These are phyloP conservation scores for Umimayanthus kanabou DNA, from an alignment of 92 coral and sea anemone genomes.

Conservation along the genomic window DNA sequence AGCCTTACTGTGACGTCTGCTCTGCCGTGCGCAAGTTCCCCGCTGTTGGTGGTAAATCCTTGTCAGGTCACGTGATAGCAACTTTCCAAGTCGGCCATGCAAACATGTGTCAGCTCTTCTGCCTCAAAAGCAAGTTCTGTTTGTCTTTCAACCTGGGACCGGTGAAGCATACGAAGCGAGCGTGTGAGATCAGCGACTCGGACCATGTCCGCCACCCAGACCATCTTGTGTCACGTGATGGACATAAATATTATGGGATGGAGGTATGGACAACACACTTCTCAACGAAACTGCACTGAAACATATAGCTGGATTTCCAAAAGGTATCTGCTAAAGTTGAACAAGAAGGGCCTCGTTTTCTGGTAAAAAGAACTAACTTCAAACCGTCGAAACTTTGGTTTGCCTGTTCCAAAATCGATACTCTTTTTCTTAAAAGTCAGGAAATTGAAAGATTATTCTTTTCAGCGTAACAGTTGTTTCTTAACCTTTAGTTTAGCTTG, in stretches of 20 bases:
- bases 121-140: slow-evolving; percentile 9
- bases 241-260: slow-evolving; percentile 18
- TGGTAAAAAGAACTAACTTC: no score
- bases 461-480: no score
- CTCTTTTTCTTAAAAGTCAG: no score
- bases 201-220: neutral
- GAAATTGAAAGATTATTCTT: no score
- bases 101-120: slow-evolving; percentile 7
- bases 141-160: slow-evolving; percentile 37
- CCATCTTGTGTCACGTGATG: slow-evolving; percentile 11
- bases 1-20: neutral
- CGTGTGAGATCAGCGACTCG: slow-evolving; percentile 37
- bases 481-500: no score
- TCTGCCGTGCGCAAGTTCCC: neutral
- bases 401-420: no score
- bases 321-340: no score
- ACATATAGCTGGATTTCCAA: no score
- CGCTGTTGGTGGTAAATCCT: neutral
- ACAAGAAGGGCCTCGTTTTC: no score
- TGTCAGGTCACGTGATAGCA: slow-evolving; percentile 29
- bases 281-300: neutral
- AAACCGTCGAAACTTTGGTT: no score
- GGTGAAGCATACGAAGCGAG: neutral
- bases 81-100: neutral
- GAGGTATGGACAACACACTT: neutral